phyloP scores from a whole-genome alignment of 2,113 vertebrate species.

The Embiotoca jacksoni region DNA sequence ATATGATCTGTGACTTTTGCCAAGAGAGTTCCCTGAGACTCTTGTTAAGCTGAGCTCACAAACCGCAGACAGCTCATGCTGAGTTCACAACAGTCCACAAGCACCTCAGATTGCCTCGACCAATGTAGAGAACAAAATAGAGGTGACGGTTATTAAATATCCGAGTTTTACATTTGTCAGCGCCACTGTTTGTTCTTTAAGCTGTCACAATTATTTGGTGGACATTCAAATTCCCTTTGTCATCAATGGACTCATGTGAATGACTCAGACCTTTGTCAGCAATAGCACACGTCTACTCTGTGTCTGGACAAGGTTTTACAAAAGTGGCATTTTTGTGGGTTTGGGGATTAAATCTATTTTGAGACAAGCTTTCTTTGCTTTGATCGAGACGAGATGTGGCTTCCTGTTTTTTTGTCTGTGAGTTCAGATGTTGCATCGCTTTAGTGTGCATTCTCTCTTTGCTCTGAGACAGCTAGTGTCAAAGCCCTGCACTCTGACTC shows the following conservation, averaged over 20 bases:
- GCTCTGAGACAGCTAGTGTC: slow-evolving; percentile 26
- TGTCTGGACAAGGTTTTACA: slow-evolving; percentile 19
- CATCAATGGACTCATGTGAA: slow-evolving; percentile 57
- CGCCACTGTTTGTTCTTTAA: slow-evolving; percentile 55
- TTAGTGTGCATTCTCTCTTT: slow-evolving; percentile 31
- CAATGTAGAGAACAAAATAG: slow-evolving; percentile 50
- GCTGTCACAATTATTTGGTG: slow-evolving; percentile 66
- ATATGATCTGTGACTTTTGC: slow-evolving; percentile 40
- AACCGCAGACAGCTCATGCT: slow-evolving; percentile 61
- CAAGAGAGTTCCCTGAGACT: slow-evolving; percentile 48
- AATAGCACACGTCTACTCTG: slow-evolving; percentile 27
- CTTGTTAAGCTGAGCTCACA: slow-evolving; percentile 51
- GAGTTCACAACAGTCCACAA: slow-evolving; percentile 64
- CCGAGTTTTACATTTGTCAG: slow-evolving; percentile 58
- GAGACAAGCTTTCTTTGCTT: slow-evolving; percentile 24
- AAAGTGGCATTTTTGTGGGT: slow-evolving; percentile 30
- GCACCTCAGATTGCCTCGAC: slow-evolving; percentile 62
- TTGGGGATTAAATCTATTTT: slow-evolving; percentile 52
- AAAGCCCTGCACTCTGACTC: slow-evolving; percentile 45
- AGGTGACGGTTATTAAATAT: slow-evolving; percentile 73
- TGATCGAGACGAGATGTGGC: slow-evolving; percentile 46
- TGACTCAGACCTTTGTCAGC: slow-evolving; percentile 72
- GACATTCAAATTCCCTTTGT: slow-evolving; percentile 59
- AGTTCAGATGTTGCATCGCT: slow-evolving; percentile 29
- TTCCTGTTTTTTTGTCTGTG: slow-evolving; percentile 10